These are phyloP conservation scores for Cheilosia soror DNA, from an alignment of 2,888 invertebrate species.

Conservation along the genomic window DNA sequence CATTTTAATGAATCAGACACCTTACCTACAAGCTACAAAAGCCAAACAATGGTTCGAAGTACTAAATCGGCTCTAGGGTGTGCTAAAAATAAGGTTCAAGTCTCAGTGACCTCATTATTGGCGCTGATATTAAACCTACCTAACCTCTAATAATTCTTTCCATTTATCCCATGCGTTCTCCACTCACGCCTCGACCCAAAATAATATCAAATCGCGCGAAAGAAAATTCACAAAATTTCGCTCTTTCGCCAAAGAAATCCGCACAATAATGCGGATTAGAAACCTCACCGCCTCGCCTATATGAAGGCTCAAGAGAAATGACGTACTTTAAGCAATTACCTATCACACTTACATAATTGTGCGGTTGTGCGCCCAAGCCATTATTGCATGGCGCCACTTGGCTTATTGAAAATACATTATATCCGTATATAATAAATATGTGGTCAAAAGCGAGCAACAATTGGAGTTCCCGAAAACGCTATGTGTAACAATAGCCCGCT, in stretches of 20 bases:
- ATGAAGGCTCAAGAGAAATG: background rate
- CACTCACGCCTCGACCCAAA: background rate
- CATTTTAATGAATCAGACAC: constrained; percentile 11
- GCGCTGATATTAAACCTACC: background rate
- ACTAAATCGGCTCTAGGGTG: background rate
- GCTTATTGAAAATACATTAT: constrained; percentile 56
- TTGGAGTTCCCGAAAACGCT: constrained; percentile 40
- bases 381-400: constrained; percentile 66
- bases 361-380: constrained; percentile 37
- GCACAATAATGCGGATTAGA: constrained; percentile 41
- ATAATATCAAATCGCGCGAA: constrained; percentile 17
- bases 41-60: background rate
- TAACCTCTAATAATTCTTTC: background rate
- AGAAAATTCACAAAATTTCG: constrained; percentile 24
- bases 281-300: constrained; percentile 17
- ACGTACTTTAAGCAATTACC: constrained; percentile 46
- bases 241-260: constrained; percentile 13
- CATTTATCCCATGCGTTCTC: background rate
- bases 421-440: constrained; percentile 25
- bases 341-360: constrained; percentile 45
- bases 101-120: constrained; percentile 24
- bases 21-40: background rate
- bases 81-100: constrained; percentile 10
- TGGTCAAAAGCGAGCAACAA: constrained; percentile 26
- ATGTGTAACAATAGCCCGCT: constrained; percentile 11